Evolutionary conservation across 1,140 invertebrate genomes (phyloP).

Genomic region (Eueides isabella): DNA sequence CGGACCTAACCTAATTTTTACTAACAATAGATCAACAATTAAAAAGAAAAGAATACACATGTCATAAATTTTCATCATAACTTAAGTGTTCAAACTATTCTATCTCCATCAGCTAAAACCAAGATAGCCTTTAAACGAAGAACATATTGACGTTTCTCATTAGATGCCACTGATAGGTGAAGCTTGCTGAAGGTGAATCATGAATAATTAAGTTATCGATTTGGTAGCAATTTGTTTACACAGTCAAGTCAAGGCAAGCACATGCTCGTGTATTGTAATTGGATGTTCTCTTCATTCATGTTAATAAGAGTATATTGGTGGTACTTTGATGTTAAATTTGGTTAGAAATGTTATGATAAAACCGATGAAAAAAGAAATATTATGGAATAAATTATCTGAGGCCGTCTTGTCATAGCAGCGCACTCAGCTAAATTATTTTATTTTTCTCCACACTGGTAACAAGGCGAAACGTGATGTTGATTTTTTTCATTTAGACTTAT

Average conservation of each 20-base stretch:
- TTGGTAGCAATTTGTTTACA: slow-evolving; percentile 6
- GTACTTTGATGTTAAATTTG: neutral
- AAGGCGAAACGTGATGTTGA: no score
- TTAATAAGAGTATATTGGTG: neutral
- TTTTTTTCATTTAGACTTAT: no score
- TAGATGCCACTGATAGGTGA: slow-evolving; percentile 13
- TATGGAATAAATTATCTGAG: no score
- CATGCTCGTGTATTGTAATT: slow-evolving; percentile 5
- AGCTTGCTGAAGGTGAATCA: slow-evolving; percentile 9
- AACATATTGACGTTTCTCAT: slow-evolving; percentile 11
- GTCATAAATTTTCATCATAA: neutral
- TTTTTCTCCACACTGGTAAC: no score
- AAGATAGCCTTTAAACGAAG: slow-evolving; percentile 3
- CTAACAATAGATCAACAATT: no score
- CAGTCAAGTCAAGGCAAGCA: neutral
- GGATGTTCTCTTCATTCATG: slow-evolving; percentile 4
- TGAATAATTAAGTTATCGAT: slow-evolving; percentile 15
- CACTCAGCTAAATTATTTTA: no score
- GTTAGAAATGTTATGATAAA: neutral
- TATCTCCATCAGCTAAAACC: neutral
- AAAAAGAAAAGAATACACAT: no score
- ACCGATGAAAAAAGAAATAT: no score
- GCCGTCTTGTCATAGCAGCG: no score
- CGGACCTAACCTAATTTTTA: no score
- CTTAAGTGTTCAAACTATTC: neutral